Evolutionary conservation across 2,888 invertebrate genomes (phyloP).

Genomic region (Pristionchus entomophagus): DNA sequence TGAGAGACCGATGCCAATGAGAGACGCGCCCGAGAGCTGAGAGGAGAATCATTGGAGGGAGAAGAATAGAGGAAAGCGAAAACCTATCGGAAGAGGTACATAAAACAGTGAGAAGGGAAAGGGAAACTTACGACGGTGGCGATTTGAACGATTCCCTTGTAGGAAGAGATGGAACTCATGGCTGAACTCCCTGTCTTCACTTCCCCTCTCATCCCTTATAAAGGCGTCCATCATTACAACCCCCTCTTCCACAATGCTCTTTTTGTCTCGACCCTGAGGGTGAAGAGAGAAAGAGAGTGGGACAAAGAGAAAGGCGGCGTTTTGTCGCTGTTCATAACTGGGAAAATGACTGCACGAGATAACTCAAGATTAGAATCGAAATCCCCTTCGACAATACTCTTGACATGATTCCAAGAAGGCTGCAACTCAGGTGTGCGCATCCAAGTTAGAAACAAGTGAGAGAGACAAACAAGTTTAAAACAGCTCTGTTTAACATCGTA

Average conservation of each 20-base stretch:
- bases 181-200: background rate
- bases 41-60: background rate
- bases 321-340: background rate
- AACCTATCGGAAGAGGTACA: background rate
- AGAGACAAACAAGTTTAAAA: no score
- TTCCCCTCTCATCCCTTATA: constrained; percentile 4
- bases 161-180: background rate
- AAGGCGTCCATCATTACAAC: constrained; percentile 27
- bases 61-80: background rate
- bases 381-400: no score
- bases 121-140: constrained; percentile 29
- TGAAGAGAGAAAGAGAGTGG: background rate
- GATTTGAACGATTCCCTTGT: constrained; percentile 29
- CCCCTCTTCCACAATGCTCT: background rate
- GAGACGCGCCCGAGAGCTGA: constrained; percentile 23
- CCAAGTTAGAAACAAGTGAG: no score
- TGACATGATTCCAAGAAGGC: no score
- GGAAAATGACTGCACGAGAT: background rate
- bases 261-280: constrained; percentile 37
- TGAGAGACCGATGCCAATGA: constrained; percentile 26
- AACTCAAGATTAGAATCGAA: background rate
- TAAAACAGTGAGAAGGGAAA: background rate
- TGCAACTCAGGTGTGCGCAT: no score
- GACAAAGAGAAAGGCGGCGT: background rate
- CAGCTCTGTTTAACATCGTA: no score